A percentile compares a stretch with the other conserved stretches of the same genome.
Evolutionary conservation across 2,888 invertebrate species (phyloP).

Genomic region (Druceiella hillmani): DNA sequence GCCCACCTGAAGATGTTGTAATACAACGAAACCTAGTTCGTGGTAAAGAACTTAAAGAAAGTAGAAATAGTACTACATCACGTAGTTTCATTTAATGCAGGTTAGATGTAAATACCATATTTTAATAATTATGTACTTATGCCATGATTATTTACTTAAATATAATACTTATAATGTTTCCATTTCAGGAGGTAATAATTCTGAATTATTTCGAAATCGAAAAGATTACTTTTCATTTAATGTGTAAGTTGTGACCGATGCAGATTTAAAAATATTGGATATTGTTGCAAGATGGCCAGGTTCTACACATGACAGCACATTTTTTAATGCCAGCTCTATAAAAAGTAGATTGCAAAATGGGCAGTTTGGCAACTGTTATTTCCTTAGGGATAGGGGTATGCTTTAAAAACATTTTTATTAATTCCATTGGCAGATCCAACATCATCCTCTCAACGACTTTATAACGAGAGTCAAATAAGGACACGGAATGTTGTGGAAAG

Average conservation of each 20-base stretch:
- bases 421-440: constrained; percentile 11
- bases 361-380: constrained; percentile 3
- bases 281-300: constrained; percentile 23
- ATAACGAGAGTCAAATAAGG: constrained; percentile 13
- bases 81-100: no score
- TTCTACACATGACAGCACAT: constrained; percentile 14
- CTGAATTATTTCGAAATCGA: constrained; percentile 16
- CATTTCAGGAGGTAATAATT: constrained; percentile 4
- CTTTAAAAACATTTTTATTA: constrained; percentile 12
- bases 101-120: no score
- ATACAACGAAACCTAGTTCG: no score
- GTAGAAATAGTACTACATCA: no score
- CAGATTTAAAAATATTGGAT: constrained; percentile 17
- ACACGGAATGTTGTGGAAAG: constrained; percentile 15
- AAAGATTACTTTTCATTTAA: constrained; percentile 17
- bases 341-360: constrained; percentile 5
- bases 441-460: constrained; percentile 9
- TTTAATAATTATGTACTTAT: no score
- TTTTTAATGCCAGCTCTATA: constrained; percentile 5
- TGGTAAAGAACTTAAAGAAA: no score
- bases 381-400: constrained; percentile 14
- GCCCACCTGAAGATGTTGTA: no score
- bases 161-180: no score
- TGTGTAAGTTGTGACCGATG: constrained; percentile 20
- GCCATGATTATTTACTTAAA: no score